A percentile compares a stretch with the other conserved stretches of the same genome.
phyloP scores from a whole-genome alignment of 1,140 invertebrate species.

The Aphis craccivora region DNA sequence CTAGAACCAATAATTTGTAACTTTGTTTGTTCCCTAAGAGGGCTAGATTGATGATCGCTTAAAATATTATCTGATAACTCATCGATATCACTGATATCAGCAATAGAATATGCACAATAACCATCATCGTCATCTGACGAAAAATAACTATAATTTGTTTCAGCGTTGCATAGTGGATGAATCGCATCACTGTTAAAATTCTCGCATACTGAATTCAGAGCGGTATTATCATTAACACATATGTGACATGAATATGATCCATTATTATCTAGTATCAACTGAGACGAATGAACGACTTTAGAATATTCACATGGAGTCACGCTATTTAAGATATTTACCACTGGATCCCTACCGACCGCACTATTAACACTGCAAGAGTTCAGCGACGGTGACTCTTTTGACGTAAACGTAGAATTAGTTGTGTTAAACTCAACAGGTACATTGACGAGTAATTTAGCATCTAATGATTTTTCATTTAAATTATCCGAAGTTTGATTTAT shows the following conservation, averaged over 20 bases:
- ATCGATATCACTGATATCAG: conserved; percentile 13
- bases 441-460: neutral
- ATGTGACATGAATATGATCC: conserved; percentile 30
- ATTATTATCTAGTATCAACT: neutral
- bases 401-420: neutral
- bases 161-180: neutral
- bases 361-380: neutral
- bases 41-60: neutral
- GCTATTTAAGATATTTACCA: neutral
- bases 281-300: neutral
- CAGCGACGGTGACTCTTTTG: neutral
- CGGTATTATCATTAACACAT: neutral
- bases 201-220: neutral
- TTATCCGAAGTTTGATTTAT: neutral
- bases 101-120: conserved; percentile 30
- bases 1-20: conserved; percentile 16
- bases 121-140: neutral
- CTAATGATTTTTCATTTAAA: conserved; percentile 3
- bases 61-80: conserved; percentile 21
- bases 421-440: neutral
- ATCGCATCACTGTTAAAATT: neutral
- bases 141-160: neutral
- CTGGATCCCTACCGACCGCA: neutral
- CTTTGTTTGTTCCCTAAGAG: neutral
- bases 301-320: neutral